Conservation (phyloP, 2,113 vertebrate genomes). For the Eurystomus gularis region DNA sequence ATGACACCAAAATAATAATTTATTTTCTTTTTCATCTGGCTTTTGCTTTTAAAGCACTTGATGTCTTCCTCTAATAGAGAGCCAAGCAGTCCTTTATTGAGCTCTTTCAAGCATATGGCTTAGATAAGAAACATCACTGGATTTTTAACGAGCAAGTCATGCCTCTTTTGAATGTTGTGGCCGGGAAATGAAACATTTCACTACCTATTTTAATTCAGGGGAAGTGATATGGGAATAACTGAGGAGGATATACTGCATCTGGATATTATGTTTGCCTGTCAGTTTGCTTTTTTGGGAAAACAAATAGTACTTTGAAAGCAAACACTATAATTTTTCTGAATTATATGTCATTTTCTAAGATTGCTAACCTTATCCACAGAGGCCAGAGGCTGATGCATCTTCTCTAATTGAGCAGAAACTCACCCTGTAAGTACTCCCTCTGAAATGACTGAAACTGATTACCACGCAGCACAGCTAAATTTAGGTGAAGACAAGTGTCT, state of each 20-base stretch:
- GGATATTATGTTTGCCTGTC: neutral
- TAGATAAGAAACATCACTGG: neutral
- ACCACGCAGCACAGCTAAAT: neutral
- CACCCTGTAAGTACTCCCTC: neutral
- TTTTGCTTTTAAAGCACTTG: neutral
- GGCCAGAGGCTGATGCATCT: neutral
- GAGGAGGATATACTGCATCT: neutral
- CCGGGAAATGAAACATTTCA: slow-evolving; percentile 28
- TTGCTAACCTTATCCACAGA: neutral
- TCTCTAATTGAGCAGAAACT: slow-evolving; percentile 1
- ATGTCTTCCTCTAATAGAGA: neutral
- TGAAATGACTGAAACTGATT: neutral
- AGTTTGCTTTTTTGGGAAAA: slow-evolving; percentile 12
- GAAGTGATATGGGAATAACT: neutral
- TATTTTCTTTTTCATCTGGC: neutral
- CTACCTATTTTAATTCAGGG: neutral
- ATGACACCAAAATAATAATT: neutral
- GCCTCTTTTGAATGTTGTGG: neutral
- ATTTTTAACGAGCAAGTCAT: neutral
- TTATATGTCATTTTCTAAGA: slow-evolving; percentile 43
- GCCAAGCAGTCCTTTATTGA: neutral
- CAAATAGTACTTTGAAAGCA: slow-evolving; percentile 6
- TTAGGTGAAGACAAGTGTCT: neutral
- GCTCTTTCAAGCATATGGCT: neutral
- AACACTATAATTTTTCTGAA: slow-evolving; percentile 34